Conservation (phyloP, 2,888 invertebrate species). For the Netelia virgata region DNA sequence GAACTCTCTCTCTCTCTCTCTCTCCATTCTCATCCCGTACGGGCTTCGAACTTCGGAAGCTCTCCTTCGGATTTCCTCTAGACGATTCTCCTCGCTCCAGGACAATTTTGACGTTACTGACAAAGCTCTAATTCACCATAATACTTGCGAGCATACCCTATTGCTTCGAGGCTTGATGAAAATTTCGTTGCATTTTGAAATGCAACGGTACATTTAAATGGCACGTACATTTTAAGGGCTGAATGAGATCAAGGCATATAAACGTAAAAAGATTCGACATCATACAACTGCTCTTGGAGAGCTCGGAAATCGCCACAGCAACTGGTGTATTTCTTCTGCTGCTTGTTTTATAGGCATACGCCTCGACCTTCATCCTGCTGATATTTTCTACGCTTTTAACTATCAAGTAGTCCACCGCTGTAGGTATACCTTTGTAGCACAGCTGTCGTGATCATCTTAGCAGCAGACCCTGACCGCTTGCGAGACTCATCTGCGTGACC, state of each 20-base stretch:
- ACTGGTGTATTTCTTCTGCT: conserved; percentile 29
- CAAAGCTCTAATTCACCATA: conserved; percentile 41
- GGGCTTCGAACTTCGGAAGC: conserved; percentile 13
- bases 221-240: no score
- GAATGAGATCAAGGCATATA: background rate
- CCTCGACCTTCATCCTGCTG: conserved; percentile 39
- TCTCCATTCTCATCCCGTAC: conserved; percentile 6
- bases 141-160: conserved; percentile 8
- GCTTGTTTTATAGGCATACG: background rate
- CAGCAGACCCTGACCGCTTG: conserved; percentile 38
- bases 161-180: conserved; percentile 1
- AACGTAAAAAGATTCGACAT: background rate
- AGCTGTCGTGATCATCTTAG: conserved; percentile 4
- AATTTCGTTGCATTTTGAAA: no score
- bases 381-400: conserved; percentile 16
- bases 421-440: conserved; percentile 12
- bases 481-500: conserved; percentile 45
- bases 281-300: conserved; percentile 13
- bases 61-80: conserved; percentile 28
- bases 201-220: no score
- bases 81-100: conserved; percentile 40
- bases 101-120: conserved; percentile 19
- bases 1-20: background rate
- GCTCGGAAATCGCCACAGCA: conserved; percentile 11
- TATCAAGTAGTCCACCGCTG: conserved; percentile 22